Percentiles rank a stretch among this genome's conserved stretches.
Conservation (phyloP, 1,140 invertebrate genomes). For the Philaenus spumarius region DNA sequence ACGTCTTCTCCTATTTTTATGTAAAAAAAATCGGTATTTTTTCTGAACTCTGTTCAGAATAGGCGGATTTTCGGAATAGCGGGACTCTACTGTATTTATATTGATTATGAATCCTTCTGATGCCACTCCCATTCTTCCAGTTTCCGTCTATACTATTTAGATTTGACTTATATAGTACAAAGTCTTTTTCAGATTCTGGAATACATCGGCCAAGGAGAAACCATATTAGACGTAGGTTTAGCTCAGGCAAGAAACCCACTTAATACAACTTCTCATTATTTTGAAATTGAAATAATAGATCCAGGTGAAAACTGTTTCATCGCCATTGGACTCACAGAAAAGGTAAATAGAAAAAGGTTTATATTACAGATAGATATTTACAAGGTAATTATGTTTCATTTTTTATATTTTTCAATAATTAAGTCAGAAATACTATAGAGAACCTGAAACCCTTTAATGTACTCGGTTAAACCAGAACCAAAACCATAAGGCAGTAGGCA, state of each 20-base stretch:
- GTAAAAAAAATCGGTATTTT: no score
- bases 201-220: constrained; percentile 49
- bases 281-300: constrained; percentile 53
- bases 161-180: background rate
- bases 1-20: background rate
- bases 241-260: constrained; percentile 48
- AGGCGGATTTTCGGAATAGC: no score
- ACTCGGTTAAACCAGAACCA: no score
- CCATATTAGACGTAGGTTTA: constrained; percentile 50
- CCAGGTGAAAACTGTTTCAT: constrained; percentile 53
- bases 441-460: no score
- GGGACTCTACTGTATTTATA: no score
- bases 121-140: background rate
- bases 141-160: background rate
- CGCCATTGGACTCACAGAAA: constrained; percentile 50
- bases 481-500: no score
- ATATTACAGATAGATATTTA: no score
- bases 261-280: constrained; percentile 49
- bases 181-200: constrained; percentile 41
- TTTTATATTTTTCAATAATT: no score
- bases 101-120: background rate
- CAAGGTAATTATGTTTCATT: no score
- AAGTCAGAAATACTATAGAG: no score
- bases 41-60: no score
- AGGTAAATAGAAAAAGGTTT: constrained; percentile 35